phyloP scores from a whole-genome alignment of 2,888 invertebrate species.

The Salticus scenicus region DNA sequence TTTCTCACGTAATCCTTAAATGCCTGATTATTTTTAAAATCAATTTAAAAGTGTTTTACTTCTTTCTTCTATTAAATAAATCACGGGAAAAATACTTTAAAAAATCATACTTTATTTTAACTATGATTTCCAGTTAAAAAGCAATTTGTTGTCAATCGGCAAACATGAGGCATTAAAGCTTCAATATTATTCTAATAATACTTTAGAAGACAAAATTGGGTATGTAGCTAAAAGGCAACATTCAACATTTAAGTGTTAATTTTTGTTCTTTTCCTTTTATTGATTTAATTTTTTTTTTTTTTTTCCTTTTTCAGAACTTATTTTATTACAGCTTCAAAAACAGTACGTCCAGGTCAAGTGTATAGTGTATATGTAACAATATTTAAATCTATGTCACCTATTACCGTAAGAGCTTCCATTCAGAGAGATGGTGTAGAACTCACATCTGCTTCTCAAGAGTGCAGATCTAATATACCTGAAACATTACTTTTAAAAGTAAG shows the following conservation, averaged over 20 bases:
- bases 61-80: no score
- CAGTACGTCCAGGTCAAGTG: slow-evolving; percentile 93
- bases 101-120: no score
- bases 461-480: slow-evolving; percentile 84
- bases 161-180: no score
- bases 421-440: slow-evolving; percentile 93
- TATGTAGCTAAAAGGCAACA: no score
- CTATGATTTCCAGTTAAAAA: no score
- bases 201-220: no score
- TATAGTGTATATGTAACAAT: slow-evolving; percentile 92
- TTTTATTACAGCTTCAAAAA: slow-evolving; percentile 91
- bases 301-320: slow-evolving; percentile 79
- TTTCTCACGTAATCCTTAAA: no score
- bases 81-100: no score
- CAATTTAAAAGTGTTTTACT: no score
- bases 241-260: not conserved
- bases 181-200: no score
- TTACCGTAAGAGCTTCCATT: slow-evolving; percentile 91
- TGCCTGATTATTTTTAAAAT: no score
- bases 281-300: not conserved
- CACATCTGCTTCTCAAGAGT: slow-evolving; percentile 85
- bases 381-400: slow-evolving; percentile 85
- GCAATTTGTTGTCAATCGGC: no score
- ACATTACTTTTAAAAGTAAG: slow-evolving; percentile 62
- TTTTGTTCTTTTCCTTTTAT: not conserved